A percentile compares a stretch with the other conserved stretches of the same genome.
These are phyloP conservation scores for Atlantisia rogersi DNA, from an alignment of 2,113 vertebrate genomes.

Conservation along the genomic window DNA sequence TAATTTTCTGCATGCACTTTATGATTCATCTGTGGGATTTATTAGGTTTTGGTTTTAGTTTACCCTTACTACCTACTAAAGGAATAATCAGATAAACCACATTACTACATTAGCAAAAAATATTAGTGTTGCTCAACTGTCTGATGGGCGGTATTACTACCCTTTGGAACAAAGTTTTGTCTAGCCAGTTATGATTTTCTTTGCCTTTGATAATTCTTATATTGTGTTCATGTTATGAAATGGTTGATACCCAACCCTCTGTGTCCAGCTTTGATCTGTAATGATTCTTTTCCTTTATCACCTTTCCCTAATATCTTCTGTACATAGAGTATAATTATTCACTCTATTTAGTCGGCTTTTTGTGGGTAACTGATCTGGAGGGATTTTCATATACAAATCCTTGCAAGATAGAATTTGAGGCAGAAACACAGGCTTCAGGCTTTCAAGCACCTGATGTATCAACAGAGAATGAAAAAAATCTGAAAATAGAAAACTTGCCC, in stretches of 20 bases:
- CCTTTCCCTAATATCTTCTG: not conserved
- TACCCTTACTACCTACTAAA: not conserved
- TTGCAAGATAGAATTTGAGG: not conserved
- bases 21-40: not conserved
- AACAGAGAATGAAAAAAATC: not conserved
- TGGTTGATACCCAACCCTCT: not conserved
- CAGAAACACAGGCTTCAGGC: not conserved
- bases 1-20: not conserved
- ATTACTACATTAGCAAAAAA: not conserved
- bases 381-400: not conserved
- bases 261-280: not conserved
- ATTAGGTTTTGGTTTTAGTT: not conserved
- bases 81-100: not conserved
- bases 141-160: not conserved
- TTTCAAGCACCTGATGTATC: not conserved
- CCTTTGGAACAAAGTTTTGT: not conserved
- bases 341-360: not conserved
- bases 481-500: not conserved
- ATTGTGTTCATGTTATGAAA: slow-evolving; percentile 21
- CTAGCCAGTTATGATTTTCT: not conserved
- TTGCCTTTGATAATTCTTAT: not conserved
- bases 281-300: not conserved
- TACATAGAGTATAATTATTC: not conserved
- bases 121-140: not conserved
- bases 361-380: not conserved